Percentiles rank a stretch among this genome's conserved stretches.
These are phyloP conservation scores for Chondrosia reniformis DNA, from an alignment of 37 sponge, comb jelly and placozoan species.

Conservation along the genomic window DNA sequence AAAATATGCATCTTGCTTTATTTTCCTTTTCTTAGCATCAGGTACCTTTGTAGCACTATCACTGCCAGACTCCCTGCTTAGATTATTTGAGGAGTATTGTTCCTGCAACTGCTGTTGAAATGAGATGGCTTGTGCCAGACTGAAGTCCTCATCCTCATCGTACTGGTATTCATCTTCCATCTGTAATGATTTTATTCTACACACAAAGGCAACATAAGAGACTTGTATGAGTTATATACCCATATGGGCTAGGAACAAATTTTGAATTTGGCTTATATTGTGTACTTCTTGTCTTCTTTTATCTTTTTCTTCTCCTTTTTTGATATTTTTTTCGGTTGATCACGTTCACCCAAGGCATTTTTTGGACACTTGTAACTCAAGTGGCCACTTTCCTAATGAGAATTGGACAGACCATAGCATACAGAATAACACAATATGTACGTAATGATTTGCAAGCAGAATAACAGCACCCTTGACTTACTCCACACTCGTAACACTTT, in stretches of 20 bases:
- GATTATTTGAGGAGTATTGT: background rate
- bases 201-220: too few relatives aligned
- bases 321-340: constrained; percentile 56
- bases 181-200: too few relatives aligned
- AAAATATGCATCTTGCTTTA: constrained; percentile 76
- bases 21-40: background rate
- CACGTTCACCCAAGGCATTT: constrained; percentile 86
- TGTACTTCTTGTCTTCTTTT: constrained; percentile 35
- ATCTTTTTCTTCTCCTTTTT: constrained; percentile 49
- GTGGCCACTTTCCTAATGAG: constrained; percentile 75
- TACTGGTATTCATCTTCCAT: constrained; percentile 33
- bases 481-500: constrained; percentile 92
- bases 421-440: background rate
- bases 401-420: background rate
- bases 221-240: too few relatives aligned
- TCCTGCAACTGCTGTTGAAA: constrained; percentile 8
- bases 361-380: constrained; percentile 85
- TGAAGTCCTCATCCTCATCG: constrained; percentile 56
- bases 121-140: constrained; percentile 64
- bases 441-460: background rate
- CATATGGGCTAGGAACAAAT: too few relatives aligned
- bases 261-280: too few relatives aligned
- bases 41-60: background rate
- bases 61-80: background rate
- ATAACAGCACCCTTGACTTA: background rate